These are phyloP conservation scores for Cettia cetti DNA, from an alignment of 2,113 vertebrate genomes.

Conservation along the genomic window DNA sequence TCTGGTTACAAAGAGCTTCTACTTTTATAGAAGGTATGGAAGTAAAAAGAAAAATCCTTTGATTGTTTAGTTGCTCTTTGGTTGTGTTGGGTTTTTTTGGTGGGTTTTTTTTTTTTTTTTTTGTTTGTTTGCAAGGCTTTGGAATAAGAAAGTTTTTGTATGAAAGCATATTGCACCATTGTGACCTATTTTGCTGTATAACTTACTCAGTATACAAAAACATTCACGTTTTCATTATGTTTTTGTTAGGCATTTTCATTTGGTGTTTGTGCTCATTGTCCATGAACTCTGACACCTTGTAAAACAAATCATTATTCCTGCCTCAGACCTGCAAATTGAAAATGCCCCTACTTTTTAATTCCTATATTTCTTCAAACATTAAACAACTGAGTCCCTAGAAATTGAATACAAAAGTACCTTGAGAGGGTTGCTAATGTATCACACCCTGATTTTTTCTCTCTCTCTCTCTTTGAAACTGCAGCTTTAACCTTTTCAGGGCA, in stretches of 20 bases:
- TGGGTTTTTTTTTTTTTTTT: neutral
- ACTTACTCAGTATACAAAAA: neutral
- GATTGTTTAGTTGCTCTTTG: neutral
- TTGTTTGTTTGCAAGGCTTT: neutral
- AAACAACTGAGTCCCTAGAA: neutral
- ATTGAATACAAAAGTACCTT: neutral
- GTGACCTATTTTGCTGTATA: neutral
- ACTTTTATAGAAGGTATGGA: neutral
- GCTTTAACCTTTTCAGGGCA: neutral
- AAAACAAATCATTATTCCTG: constrained; percentile 35
- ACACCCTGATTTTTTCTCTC: neutral
- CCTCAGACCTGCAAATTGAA: constrained; percentile 5
- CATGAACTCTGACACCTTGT: constrained; percentile 44
- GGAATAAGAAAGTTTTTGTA: neutral
- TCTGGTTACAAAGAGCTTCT: neutral
- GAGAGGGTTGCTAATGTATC: neutral
- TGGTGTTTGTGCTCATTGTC: constrained; percentile 26
- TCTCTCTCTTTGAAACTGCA: neutral
- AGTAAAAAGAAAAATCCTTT: neutral
- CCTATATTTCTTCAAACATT: neutral
- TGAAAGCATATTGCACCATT: neutral
- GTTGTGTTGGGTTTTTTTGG: neutral
- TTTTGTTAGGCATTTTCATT: constrained; percentile 22
- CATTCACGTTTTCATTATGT: neutral
- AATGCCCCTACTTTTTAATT: constrained; percentile 8